phyloP scores from a whole-genome alignment of 2,113 vertebrate species.

The Hirundichthys speculiger region DNA sequence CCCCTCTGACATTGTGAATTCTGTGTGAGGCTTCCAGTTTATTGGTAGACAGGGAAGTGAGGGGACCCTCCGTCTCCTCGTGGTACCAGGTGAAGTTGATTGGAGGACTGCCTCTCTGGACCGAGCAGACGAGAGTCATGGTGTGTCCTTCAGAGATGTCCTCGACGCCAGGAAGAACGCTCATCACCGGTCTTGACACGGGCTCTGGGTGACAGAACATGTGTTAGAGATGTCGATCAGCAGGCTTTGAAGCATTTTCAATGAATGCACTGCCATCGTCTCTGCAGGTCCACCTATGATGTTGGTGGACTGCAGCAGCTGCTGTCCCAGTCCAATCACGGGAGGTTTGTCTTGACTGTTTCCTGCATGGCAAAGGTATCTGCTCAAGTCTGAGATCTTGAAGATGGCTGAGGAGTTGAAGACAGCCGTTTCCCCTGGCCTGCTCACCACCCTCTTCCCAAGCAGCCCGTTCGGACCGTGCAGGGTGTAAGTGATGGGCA shows the following conservation, averaged over 20 bases:
- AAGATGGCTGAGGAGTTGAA: slow-evolving; percentile 62
- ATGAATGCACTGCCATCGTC: not conserved
- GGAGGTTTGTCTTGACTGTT: slow-evolving; percentile 19
- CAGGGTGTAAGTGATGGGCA: slow-evolving; percentile 73
- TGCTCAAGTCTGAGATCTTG: slow-evolving; percentile 31
- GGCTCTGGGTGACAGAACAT: slow-evolving; percentile 54
- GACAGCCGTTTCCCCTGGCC: slow-evolving; percentile 35
- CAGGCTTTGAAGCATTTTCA: not conserved
- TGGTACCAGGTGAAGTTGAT: slow-evolving; percentile 74
- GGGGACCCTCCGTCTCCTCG: rapidly evolving
- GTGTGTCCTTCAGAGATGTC: slow-evolving; percentile 64
- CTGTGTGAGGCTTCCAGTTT: slow-evolving; percentile 1
- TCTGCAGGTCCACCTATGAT: slow-evolving; percentile 67
- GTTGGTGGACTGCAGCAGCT: slow-evolving; percentile 14
- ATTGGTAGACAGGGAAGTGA: not conserved
- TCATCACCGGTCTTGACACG: slow-evolving; percentile 61
- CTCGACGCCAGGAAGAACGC: not conserved
- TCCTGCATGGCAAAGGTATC: slow-evolving; percentile 49
- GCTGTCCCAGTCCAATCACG: not conserved
- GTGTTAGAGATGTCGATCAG: slow-evolving; percentile 3
- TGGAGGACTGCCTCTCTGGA: slow-evolving; percentile 66
- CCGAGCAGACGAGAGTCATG: slow-evolving; percentile 61
- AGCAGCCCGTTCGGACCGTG: rapidly evolving
- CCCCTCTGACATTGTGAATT: slow-evolving; percentile 31
- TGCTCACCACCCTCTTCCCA: not conserved